phyloP scores from a whole-genome alignment of 2,888 invertebrate species.

The Protodeltote pygarga region DNA sequence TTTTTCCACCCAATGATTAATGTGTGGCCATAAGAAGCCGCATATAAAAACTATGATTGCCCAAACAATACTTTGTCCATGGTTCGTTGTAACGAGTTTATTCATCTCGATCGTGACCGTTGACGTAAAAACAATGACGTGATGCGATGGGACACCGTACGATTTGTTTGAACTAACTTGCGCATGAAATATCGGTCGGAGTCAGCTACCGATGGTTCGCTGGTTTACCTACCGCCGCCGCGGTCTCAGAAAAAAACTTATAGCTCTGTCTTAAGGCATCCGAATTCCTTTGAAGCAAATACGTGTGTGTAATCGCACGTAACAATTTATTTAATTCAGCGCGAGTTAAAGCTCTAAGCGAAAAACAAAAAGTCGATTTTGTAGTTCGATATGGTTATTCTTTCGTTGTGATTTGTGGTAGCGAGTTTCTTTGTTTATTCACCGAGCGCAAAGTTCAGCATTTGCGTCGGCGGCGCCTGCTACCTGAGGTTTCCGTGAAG shows the following conservation, averaged over 20 bases:
- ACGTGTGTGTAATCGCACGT: conserved; percentile 83
- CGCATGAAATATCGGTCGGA: conserved; percentile 79
- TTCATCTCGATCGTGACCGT: conserved; percentile 55
- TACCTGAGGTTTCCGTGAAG: conserved; percentile 81
- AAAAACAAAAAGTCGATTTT: conserved; percentile 44
- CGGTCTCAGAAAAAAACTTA: conserved; percentile 72
- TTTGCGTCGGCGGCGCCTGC: conserved; percentile 56
- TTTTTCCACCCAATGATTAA: conserved; percentile 28
- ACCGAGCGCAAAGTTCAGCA: conserved; percentile 51
- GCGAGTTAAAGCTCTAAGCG: conserved; percentile 55
- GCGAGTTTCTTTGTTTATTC: conserved; percentile 54
- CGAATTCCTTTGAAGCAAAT: conserved; percentile 84
- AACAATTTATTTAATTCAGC: conserved; percentile 79
- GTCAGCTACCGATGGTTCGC: conserved; percentile 86
- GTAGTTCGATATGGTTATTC: conserved; percentile 45
- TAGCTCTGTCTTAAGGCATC: conserved; percentile 75
- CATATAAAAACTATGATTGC: conserved; percentile 36
- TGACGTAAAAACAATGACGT: conserved; percentile 72
- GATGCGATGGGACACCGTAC: conserved; percentile 81
- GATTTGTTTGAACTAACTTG: conserved; percentile 86
- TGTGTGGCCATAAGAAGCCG: conserved; percentile 20
- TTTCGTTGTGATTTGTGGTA: conserved; percentile 40
- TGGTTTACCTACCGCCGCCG: conserved; percentile 83
- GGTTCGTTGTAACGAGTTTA: conserved; percentile 46
- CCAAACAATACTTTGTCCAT: conserved; percentile 46